Evolutionary conservation across 1,140 invertebrate species (phyloP).

Genomic region (Agrilus planipennis): DNA sequence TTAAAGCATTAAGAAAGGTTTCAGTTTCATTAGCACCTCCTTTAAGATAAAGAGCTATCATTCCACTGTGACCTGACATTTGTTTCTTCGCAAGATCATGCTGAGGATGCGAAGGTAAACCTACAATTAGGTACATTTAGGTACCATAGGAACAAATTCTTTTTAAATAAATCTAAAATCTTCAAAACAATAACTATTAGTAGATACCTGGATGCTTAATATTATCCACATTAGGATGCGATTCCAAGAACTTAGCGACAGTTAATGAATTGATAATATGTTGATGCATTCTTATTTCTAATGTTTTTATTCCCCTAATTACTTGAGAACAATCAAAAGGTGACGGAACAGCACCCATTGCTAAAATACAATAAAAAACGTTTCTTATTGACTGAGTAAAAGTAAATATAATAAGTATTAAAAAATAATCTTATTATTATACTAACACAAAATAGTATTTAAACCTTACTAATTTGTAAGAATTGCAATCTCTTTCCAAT

Average conservation of each 20-base stretch:
- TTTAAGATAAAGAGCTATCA: conserved; percentile 80
- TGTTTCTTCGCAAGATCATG: conserved; percentile 73
- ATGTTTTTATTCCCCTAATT: conserved; percentile 88
- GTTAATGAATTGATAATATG: conserved; percentile 68
- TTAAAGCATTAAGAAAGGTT: conserved; percentile 65
- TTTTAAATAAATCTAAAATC: too few relatives aligned
- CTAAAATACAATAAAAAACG: conserved; percentile 44
- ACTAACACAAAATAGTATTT: conserved; percentile 63
- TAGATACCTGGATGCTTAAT: conserved; percentile 81
- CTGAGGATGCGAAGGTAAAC: conserved; percentile 84
- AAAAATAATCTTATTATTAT: conserved; percentile 45
- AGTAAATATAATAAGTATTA: neutral
- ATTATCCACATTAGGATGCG: conserved; percentile 62
- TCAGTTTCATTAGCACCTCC: conserved; percentile 62
- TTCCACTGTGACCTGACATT: conserved; percentile 82
- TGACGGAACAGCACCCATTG: conserved; percentile 84
- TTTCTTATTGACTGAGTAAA: conserved; percentile 14
- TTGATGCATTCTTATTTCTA: conserved; percentile 84
- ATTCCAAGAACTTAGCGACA: conserved; percentile 71
- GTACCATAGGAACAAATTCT: too few relatives aligned
- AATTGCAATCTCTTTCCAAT: conserved; percentile 64
- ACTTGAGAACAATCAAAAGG: conserved; percentile 94
- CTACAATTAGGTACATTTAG: too few relatives aligned
- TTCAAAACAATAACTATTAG: too few relatives aligned
- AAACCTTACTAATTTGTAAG: conserved; percentile 80